Conservation (phyloP, 2,113 vertebrate genomes). For the Cariama cristata region DNA sequence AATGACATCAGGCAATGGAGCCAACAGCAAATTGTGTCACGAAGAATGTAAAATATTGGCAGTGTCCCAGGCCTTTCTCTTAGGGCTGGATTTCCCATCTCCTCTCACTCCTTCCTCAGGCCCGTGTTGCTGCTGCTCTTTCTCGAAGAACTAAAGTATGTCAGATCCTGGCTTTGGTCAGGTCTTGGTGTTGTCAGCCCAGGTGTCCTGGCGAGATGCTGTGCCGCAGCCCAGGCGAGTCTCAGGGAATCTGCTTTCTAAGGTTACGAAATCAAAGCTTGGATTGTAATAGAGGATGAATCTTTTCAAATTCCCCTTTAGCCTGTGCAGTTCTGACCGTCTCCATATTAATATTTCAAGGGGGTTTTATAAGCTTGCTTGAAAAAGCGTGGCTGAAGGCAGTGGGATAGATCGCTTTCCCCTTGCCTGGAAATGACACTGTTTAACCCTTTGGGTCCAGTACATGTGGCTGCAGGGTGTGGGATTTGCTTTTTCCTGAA, state of each 20-base stretch:
- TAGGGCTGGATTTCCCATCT: background rate
- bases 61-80: background rate
- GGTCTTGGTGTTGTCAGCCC: background rate
- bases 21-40: background rate
- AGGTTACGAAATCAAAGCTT: background rate
- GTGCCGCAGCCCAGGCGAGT: background rate
- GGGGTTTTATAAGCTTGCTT: constrained; percentile 39
- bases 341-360: constrained; percentile 5
- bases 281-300: background rate
- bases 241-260: background rate
- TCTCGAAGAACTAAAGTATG: background rate
- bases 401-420: background rate
- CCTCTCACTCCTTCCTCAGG: background rate
- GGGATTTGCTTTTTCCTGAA: background rate
- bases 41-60: background rate
- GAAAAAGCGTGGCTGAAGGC: background rate
- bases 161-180: background rate
- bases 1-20: background rate
- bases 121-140: background rate
- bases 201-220: background rate
- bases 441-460: background rate
- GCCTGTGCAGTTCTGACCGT: constrained; percentile 3
- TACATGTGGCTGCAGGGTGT: background rate
- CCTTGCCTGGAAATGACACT: background rate
- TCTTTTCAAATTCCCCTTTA: constrained; percentile 49